phyloP scores from a whole-genome alignment of 2,888 invertebrate genomes.

The Pomacea canaliculata region DNA sequence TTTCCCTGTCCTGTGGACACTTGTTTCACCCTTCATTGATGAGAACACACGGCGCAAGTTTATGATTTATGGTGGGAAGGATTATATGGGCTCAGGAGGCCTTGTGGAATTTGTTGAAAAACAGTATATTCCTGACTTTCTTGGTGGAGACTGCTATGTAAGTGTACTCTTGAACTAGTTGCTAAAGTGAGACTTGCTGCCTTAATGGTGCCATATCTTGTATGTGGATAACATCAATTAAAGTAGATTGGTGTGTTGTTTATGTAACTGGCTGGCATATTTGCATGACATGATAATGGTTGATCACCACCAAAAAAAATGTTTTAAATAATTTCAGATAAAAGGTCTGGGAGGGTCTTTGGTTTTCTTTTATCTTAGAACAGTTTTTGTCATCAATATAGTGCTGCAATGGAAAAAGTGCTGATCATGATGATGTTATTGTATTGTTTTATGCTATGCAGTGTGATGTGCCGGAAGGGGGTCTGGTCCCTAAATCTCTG shows the following conservation, averaged over 20 bases:
- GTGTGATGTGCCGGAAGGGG: slow-evolving; percentile 88
- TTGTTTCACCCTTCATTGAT: slow-evolving; percentile 94
- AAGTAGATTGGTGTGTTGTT: not conserved
- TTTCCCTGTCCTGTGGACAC: slow-evolving; percentile 95
- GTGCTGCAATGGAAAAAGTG: no score
- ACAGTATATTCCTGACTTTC: slow-evolving; percentile 89
- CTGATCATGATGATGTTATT: no score
- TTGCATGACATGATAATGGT: no score
- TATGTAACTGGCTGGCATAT: not conserved
- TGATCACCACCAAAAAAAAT: no score
- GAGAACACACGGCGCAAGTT: slow-evolving; percentile 93
- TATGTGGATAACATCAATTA: no score
- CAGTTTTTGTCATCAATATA: no score
- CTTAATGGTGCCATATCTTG: not conserved
- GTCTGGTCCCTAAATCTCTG: slow-evolving; percentile 85
- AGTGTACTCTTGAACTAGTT: slow-evolving; percentile 44
- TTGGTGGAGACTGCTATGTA: slow-evolving; percentile 91
- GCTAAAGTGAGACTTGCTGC: not conserved
- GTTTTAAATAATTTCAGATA: no score
- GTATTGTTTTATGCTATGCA: slow-evolving; percentile 62
- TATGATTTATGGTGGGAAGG: slow-evolving; percentile 90
- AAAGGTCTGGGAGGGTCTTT: no score
- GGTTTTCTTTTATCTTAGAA: no score
- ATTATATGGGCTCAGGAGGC: slow-evolving; percentile 85
- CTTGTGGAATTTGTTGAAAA: slow-evolving; percentile 87